Evolutionary conservation across 1,140 invertebrate species (phyloP).

Genomic region (Drosophila carrolli): DNA sequence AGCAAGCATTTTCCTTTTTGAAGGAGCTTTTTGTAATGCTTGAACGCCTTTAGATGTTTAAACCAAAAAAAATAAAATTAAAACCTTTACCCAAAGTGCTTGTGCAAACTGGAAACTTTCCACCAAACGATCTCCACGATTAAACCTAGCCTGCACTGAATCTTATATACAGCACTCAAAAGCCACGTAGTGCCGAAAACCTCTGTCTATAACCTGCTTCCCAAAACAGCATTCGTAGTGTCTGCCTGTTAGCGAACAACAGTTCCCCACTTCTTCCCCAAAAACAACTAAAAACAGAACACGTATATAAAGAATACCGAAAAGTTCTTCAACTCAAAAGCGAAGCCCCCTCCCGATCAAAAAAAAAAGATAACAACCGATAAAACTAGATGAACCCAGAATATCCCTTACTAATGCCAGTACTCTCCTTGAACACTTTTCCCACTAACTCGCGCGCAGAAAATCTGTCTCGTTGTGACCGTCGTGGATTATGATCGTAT

Average conservation of each 20-base stretch:
- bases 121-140: constrained; percentile 38
- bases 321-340: constrained; percentile 64
- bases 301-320: constrained; percentile 55
- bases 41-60: constrained; percentile 58
- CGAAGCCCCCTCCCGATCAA: constrained; percentile 25
- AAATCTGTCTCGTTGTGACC: constrained; percentile 99
- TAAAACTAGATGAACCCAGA: neutral
- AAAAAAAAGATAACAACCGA: constrained; percentile 37
- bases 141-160: constrained; percentile 42
- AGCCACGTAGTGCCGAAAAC: constrained; percentile 31
- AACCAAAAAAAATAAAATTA: neutral
- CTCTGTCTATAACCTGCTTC: constrained; percentile 59
- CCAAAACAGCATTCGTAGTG: constrained; percentile 55
- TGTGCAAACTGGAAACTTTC: constrained; percentile 29
- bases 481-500: constrained; percentile 99
- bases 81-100: neutral
- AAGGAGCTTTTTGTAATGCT: constrained; percentile 69
- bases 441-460: constrained; percentile 88
- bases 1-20: constrained; percentile 26
- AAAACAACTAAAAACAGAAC: constrained; percentile 57
- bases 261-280: constrained; percentile 43
- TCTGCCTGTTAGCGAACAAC: constrained; percentile 59
- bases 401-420: constrained; percentile 24
- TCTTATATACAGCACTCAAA: constrained; percentile 25
- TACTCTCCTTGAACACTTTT: constrained; percentile 41